These are phyloP conservation scores for Calephelis nemesis DNA, from an alignment of 1,140 invertebrate genomes.

Conservation along the genomic window DNA sequence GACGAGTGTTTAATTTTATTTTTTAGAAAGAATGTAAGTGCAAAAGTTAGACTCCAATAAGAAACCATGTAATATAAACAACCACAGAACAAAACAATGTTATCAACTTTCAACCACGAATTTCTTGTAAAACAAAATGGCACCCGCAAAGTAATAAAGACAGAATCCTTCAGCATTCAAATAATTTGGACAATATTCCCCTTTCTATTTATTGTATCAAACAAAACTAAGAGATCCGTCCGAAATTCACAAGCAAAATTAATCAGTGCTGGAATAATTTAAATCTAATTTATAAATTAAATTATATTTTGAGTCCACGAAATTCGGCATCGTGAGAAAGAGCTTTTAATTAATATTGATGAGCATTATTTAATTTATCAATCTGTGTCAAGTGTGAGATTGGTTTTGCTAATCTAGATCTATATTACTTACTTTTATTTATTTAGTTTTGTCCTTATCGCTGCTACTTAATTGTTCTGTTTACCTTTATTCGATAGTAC, in stretches of 20 bases:
- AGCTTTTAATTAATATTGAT: constrained; percentile 14
- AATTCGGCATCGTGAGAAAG: not conserved
- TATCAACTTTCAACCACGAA: too few relatives aligned
- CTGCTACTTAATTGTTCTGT: too few relatives aligned
- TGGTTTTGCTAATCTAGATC: too few relatives aligned
- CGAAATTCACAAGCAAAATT: constrained; percentile 4
- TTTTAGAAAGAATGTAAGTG: too few relatives aligned
- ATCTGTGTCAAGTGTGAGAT: not conserved
- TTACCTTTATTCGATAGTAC: too few relatives aligned
- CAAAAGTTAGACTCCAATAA: too few relatives aligned
- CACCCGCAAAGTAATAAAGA: too few relatives aligned
- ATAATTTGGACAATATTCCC: not conserved
- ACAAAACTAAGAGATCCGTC: not conserved
- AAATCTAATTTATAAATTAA: constrained; percentile 15
- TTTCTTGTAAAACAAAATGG: too few relatives aligned
- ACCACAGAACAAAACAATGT: too few relatives aligned
- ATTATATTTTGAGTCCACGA: constrained; percentile 2
- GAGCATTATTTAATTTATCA: constrained; percentile 8
- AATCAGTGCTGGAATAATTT: constrained; percentile 12
- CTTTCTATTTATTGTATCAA: not conserved
- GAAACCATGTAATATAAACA: too few relatives aligned
- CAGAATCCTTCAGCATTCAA: not conserved
- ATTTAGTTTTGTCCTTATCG: not conserved
- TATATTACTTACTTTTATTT: too few relatives aligned
- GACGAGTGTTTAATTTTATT: too few relatives aligned